phyloP scores from a whole-genome alignment of 2,113 vertebrate species.

The Ursus arctos region DNA sequence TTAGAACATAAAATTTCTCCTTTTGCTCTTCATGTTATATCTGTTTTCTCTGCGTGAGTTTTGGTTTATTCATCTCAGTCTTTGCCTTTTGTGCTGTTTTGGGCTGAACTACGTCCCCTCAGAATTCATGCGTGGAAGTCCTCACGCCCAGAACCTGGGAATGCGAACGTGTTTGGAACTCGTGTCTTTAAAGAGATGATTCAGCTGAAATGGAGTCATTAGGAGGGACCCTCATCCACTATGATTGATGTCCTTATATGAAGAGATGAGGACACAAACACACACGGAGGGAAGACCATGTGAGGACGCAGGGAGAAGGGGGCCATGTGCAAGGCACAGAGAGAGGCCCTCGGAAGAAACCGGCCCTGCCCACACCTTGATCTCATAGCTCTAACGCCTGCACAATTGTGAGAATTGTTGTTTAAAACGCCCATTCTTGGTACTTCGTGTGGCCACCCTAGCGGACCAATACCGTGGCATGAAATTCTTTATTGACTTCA shows the following conservation, averaged over 20 bases:
- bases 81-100: background rate
- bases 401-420: background rate
- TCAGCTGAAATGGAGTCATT: background rate
- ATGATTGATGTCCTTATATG: background rate
- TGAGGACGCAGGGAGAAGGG: background rate
- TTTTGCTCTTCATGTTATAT: background rate
- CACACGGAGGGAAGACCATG: fast-evolving
- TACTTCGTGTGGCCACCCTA: background rate
- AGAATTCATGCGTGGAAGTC: background rate
- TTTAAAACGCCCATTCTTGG: background rate
- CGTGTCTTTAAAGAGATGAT: background rate
- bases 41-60: background rate
- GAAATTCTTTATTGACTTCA: background rate
- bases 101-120: background rate
- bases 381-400: background rate
- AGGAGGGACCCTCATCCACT: background rate
- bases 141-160: background rate
- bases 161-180: background rate
- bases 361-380: background rate
- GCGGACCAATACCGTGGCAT: background rate
- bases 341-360: background rate
- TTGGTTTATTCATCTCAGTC: background rate
- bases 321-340: background rate
- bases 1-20: slow-evolving; percentile 7
- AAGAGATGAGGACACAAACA: background rate